Base-by-base conservation (phyloP, 2,888 invertebrate species). In the Dorcus hopei region DNA sequence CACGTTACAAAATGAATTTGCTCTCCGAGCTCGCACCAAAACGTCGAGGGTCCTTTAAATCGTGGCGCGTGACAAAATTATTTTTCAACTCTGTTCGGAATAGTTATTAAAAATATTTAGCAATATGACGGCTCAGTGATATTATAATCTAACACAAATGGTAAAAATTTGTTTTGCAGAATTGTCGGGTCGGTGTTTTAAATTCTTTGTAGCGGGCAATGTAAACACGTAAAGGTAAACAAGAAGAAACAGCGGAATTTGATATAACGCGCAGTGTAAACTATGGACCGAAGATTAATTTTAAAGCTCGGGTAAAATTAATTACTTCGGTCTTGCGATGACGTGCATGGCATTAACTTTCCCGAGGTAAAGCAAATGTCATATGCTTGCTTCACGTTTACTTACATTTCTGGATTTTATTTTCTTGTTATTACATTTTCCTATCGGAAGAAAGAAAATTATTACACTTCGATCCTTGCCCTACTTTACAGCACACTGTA, bases 151-250 rank as follows among this genome's bases (percentile, higher is more conserved):
- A 7, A 6, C 26, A 33, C 26, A 33, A 33, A 33, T 33, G 3
- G 26, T 33, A 33, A 5, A 7, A 33, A 33, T 45, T 45, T 19
- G 16, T 45, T 45, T 45, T 19, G 16, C 45, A 45, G 45, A 45
- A 19, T 33, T 43, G 38, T 26, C 26, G 53, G 49, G 59, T 52
- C 61, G 52, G 57, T 52, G 61, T 64, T 64, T 64, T 64, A 64
- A 61, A 54, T 33, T 51, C 54, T 61, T 40, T 52, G 55, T 49
- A 63, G 57, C 61, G 61, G 38, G 45, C 57, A 58, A 59, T 58
- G 52, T 57, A 50, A 53, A 57, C 59, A 45, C 23, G 45, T 45
- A 41, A 64, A 64, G 58, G 62, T 62, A 62, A 62, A 64, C 62
- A 62, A 42, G 43, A 54, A 43, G 59, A 53, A 59, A 59, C 53